Evolutionary conservation across 2,888 invertebrate species (phyloP), one percentile per base, ranked within the genome.

Genomic region (Yponomeuta cagnagella): DNA sequence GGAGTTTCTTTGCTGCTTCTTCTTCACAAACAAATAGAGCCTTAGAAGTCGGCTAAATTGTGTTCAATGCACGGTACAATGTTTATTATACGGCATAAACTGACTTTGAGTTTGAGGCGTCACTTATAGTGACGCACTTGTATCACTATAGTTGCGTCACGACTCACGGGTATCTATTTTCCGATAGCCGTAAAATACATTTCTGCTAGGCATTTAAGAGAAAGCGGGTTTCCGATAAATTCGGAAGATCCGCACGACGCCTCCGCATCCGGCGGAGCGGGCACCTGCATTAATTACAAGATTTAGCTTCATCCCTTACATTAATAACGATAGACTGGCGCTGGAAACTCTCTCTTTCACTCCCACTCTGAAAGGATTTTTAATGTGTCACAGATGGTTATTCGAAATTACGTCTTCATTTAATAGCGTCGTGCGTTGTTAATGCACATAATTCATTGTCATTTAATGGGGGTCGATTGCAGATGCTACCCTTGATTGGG

Each of bases 271-370:
- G 81, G 76, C 78, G 77, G 76, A 76, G 80, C 78, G 77, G 85
- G 84, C 85, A 89, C 86, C 87, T 89, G 89, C 89, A 89, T 89
- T 89, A 87, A 90, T 90, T 89, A 90, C 83, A 81, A 84, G 89
- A 87, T 87, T 89, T 89, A 89, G 80, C 86, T 81, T 84, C 85
- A 87, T 87, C 88, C 83, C 82, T 81, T 80, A 85, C 87, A 88
- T 89, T 89, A 85, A 86, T 88, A 87, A 88, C 82, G 83, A 87
- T 85, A 86, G 87, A 70, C 63, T 48, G 31, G 5, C 52, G 43
- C 8, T 3, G 8, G 5, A 8, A 8, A 52, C 31, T 52, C 43
- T 67, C 63, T 30, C 69, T 63, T 48, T 48, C 37, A 63, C 65
- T 6, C 15, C 30, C 12, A 43, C 65, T 65, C 8, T 58, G 15